A percentile compares a stretch with the other conserved stretches of the same genome.
phyloP scores from a whole-genome alignment of 2,113 vertebrate species.

The Pionites leucogaster region DNA sequence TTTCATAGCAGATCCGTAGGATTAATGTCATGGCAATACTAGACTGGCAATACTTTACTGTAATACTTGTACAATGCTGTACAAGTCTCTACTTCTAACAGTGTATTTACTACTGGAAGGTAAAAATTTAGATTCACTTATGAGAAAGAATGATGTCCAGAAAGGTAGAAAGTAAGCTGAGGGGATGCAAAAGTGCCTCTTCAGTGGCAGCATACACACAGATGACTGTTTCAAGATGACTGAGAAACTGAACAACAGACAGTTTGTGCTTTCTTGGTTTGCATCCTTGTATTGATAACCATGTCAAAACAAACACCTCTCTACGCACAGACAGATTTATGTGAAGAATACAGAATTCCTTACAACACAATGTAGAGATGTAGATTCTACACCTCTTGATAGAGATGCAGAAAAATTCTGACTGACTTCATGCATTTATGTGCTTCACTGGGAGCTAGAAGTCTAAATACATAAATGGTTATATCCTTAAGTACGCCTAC shows the following conservation, averaged over 20 bases:
- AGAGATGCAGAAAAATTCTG: not conserved
- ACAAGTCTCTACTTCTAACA: not conserved
- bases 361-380: not conserved
- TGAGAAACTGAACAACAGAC: not conserved
- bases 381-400: not conserved
- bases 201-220: not conserved
- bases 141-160: not conserved
- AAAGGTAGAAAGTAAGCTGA: not conserved
- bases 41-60: not conserved
- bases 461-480: not conserved
- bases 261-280: not conserved
- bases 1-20: not conserved
- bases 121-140: not conserved
- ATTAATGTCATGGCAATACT: not conserved
- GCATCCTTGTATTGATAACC: not conserved
- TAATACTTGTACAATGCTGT: not conserved
- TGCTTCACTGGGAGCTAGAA: not conserved
- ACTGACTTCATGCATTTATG: not conserved
- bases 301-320: conserved; percentile 36
- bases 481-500: not conserved
- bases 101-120: not conserved
- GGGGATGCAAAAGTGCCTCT: not conserved
- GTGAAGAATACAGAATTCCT: not conserved
- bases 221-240: not conserved
- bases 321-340: not conserved